These are phyloP conservation scores for Bolinopsis microptera DNA, from an alignment of 37 sponge, comb jelly and placozoan genomes.

Conservation along the genomic window DNA sequence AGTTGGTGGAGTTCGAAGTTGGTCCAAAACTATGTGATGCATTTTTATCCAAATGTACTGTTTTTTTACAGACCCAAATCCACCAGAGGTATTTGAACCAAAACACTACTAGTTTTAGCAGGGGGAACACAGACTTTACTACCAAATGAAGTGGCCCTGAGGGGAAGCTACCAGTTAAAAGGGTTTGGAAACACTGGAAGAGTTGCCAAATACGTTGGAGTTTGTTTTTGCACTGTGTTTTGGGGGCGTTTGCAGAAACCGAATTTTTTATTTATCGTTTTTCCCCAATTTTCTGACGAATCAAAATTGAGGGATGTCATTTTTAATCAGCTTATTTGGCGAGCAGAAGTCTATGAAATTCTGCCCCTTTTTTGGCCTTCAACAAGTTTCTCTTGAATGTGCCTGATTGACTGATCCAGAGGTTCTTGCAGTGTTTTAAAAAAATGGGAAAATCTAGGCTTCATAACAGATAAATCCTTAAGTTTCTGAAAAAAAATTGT, in stretches of 20 bases:
- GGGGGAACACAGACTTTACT: too few species aligned
- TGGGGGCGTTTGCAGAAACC: not conserved
- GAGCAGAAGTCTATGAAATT: not conserved
- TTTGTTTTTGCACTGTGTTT: not conserved
- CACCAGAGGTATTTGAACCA: not conserved
- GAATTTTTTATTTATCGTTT: too few species aligned
- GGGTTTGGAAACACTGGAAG: not conserved
- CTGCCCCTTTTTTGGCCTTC: not conserved
- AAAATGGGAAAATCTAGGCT: not conserved
- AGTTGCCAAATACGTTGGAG: not conserved
- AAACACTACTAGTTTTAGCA: too few species aligned
- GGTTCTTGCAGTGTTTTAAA: not conserved
- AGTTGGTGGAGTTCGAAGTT: not conserved
- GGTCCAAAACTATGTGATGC: too few species aligned
- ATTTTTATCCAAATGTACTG: too few species aligned
- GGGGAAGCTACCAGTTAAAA: not conserved
- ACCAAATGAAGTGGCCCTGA: too few species aligned
- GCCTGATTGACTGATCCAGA: not conserved
- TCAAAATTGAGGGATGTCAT: not conserved
- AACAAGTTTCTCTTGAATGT: not conserved
- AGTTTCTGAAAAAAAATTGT: not conserved
- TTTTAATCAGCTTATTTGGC: not conserved
- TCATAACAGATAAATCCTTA: not conserved
- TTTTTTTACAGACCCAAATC: not conserved
- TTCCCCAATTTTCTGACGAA: constrained; percentile 11